Evolutionary conservation across 2,797 vertebrate genomes (phyloP).

Genomic region (Sarcoramphus papa): DNA sequence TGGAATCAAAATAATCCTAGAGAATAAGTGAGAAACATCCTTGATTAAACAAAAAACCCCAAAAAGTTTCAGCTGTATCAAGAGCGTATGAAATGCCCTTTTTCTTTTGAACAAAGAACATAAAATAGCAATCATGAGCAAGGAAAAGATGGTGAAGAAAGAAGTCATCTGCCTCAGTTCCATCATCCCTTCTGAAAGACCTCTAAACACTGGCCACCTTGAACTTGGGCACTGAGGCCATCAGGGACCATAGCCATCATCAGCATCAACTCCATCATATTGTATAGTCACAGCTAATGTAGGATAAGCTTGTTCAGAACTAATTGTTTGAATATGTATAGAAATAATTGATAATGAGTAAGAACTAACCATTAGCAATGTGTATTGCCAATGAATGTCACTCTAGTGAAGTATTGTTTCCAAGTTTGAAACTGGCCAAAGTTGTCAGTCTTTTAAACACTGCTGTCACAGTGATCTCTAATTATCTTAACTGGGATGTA

Average conservation of each 20-base stretch:
- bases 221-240: neutral
- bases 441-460: neutral
- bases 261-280: neutral
- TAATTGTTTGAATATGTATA: neutral
- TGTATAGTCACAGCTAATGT: neutral
- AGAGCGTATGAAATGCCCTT: neutral
- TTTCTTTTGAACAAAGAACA: neutral
- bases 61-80: neutral
- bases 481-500: neutral
- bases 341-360: neutral
- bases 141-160: neutral
- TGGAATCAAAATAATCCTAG: neutral
- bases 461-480: neutral
- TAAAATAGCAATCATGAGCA: neutral
- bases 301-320: neutral
- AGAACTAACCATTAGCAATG: neutral
- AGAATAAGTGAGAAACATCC: neutral
- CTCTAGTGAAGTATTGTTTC: neutral
- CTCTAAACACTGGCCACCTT: neutral
- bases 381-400: neutral
- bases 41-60: neutral
- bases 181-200: neutral
- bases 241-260: fast-evolving
- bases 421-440: neutral
- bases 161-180: neutral